A percentile compares a stretch with the other conserved stretches of the same genome.
Conservation (phyloP, 2,113 vertebrate genomes). For the Zingel zingel region DNA sequence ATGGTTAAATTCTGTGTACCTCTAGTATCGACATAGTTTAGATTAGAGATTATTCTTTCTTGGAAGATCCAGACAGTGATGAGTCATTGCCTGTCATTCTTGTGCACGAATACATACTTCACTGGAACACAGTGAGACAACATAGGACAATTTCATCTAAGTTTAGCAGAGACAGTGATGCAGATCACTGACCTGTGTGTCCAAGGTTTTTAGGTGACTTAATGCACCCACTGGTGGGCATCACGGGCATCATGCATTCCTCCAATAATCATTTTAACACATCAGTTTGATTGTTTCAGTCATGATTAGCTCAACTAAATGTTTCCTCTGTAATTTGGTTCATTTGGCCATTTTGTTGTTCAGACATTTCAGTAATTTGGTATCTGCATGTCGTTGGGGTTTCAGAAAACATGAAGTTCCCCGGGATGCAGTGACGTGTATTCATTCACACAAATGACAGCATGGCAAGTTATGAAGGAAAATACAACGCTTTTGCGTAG, state of each 20-base stretch:
- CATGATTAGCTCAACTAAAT: neutral
- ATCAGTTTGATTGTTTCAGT: neutral
- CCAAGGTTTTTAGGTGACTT: neutral
- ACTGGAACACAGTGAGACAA: neutral
- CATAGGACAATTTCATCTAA: neutral
- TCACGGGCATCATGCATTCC: neutral
- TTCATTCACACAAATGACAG: neutral
- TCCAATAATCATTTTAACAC: neutral
- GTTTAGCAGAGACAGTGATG: neutral
- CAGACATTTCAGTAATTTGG: neutral
- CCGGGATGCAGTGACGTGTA: neutral
- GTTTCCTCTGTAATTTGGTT: neutral
- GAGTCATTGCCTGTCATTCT: conserved; percentile 55
- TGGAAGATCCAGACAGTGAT: conserved; percentile 8
- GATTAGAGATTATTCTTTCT: neutral
- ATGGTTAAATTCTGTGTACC: neutral
- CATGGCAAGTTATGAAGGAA: neutral
- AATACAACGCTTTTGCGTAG: neutral
- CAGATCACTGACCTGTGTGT: neutral
- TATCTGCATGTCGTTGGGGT: neutral
- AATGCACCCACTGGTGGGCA: neutral
- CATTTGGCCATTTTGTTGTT: neutral
- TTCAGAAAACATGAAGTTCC: neutral
- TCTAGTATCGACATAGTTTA: neutral
- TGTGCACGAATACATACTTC: neutral